Conservation (phyloP, 2,113 vertebrate species). For the Trachemys scripta region DNA sequence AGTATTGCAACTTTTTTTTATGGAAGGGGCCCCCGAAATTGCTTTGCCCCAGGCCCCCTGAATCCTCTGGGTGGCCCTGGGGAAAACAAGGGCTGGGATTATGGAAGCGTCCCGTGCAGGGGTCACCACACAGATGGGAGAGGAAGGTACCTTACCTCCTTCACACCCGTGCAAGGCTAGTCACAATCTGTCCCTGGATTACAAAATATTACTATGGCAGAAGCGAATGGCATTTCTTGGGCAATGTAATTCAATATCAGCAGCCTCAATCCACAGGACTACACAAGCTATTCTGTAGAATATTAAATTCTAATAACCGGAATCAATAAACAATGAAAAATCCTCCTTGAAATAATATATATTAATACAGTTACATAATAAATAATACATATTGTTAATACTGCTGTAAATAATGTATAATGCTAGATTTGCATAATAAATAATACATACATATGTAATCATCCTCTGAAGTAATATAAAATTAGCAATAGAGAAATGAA, state of each 20-base stretch:
- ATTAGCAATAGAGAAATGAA: conserved; percentile 69
- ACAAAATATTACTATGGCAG: background rate
- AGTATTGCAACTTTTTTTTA: too few relatives aligned
- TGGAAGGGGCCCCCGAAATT: too few relatives aligned
- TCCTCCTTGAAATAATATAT: conserved; percentile 72
- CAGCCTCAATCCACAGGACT: background rate
- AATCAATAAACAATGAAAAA: conserved; percentile 32
- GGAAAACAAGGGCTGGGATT: background rate
- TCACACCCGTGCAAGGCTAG: background rate
- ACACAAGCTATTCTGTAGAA: conserved; percentile 42
- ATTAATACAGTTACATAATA: conserved; percentile 73
- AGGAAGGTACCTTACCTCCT: accelerated
- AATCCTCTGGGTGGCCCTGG: too few relatives aligned
- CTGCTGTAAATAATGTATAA: conserved; percentile 76
- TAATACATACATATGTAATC: conserved; percentile 76
- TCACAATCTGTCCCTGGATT: background rate
- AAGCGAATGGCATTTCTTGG: background rate
- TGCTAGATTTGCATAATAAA: conserved; percentile 76
- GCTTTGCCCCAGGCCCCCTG: too few relatives aligned
- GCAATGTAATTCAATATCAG: conserved; percentile 3
- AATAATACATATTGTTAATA: conserved; percentile 80
- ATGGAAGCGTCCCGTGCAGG: accelerated
- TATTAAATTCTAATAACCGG: conserved; percentile 47
- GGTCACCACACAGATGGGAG: background rate
- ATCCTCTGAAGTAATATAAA: conserved; percentile 68